Percentiles rank a stretch among this genome's conserved stretches.
Conservation (phyloP, 2,797 vertebrate genomes). For the Mus spretus region DNA sequence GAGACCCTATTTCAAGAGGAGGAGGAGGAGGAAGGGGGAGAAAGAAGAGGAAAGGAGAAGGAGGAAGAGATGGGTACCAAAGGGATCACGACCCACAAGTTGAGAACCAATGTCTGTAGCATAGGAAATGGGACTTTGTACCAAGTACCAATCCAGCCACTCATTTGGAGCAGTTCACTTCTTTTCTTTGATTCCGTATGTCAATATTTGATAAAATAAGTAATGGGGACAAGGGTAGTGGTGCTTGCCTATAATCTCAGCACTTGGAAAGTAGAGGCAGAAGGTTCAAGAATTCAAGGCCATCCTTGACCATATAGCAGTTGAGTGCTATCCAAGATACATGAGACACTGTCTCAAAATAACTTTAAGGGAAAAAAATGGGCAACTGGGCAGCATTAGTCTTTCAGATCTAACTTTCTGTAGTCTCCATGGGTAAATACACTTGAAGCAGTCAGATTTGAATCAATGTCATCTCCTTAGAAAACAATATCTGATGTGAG, state of each 20-base stretch:
- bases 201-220: slow-evolving; percentile 26
- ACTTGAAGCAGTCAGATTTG: not conserved
- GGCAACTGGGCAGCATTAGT: not conserved
- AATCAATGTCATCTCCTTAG: not conserved
- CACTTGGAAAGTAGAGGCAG: not conserved
- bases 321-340: not conserved
- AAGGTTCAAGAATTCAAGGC: not conserved
- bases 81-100: not conserved
- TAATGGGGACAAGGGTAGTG: not conserved
- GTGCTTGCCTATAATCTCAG: not conserved
- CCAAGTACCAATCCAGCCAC: not conserved
- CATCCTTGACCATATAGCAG: not conserved
- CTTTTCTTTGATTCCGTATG: slow-evolving; percentile 25
- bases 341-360: not conserved
- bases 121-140: not conserved
- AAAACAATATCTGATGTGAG: slow-evolving; percentile 37
- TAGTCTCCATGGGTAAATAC: not conserved
- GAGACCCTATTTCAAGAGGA: not conserved
- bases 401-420: slow-evolving; percentile 19
- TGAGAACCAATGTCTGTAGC: not conserved
- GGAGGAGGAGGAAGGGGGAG: no score
- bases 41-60: not conserved
- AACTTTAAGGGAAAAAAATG: not conserved
- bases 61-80: not conserved
- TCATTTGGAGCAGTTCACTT: slow-evolving; percentile 8